Percentiles rank a stretch among this genome's conserved stretches.
Evolutionary conservation across 1,140 invertebrate genomes (phyloP).

Genomic region (Spodoptera litura): DNA sequence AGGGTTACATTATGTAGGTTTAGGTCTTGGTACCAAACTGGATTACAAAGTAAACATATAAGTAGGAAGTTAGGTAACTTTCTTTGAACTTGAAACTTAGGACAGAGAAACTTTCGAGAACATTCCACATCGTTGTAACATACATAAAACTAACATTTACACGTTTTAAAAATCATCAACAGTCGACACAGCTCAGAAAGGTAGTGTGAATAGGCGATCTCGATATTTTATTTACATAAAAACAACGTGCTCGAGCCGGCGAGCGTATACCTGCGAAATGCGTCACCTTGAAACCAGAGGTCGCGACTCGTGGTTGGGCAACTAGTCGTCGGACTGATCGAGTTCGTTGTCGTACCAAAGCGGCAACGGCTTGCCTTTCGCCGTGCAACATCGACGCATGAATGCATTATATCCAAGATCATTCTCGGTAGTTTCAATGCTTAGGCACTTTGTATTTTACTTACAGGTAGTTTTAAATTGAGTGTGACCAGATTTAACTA

Average conservation of each 20-base stretch:
- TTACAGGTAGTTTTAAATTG: too few relatives aligned
- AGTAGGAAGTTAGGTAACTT: too few relatives aligned
- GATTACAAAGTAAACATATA: background rate
- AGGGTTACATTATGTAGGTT: conserved; percentile 1
- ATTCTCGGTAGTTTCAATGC: too few relatives aligned
- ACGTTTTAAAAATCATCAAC: conserved; percentile 1
- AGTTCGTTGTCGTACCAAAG: background rate
- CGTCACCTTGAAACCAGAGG: conserved; percentile 39
- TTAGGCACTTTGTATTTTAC: too few relatives aligned
- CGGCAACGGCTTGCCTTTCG: conserved; percentile 9
- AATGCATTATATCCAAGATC: background rate
- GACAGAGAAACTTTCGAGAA: too few relatives aligned
- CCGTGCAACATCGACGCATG: conserved; percentile 6
- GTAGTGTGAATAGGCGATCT: conserved; percentile 4
- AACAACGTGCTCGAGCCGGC: conserved; percentile 18
- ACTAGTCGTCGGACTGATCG: conserved; percentile 23
- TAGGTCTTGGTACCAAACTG: conserved; percentile 5
- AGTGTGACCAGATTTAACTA: too few relatives aligned
- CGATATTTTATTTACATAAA: conserved; percentile 20
- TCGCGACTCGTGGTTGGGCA: conserved; percentile 27
- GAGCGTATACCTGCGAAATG: conserved; percentile 22
- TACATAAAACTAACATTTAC: background rate
- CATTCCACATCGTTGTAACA: too few relatives aligned
- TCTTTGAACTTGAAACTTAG: too few relatives aligned
- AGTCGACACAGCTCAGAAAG: background rate